A percentile compares a stretch with the other conserved stretches of the same genome.
Evolutionary conservation across 2,113 vertebrate species (phyloP).

Genomic region (Capricornis sumatraensis): DNA sequence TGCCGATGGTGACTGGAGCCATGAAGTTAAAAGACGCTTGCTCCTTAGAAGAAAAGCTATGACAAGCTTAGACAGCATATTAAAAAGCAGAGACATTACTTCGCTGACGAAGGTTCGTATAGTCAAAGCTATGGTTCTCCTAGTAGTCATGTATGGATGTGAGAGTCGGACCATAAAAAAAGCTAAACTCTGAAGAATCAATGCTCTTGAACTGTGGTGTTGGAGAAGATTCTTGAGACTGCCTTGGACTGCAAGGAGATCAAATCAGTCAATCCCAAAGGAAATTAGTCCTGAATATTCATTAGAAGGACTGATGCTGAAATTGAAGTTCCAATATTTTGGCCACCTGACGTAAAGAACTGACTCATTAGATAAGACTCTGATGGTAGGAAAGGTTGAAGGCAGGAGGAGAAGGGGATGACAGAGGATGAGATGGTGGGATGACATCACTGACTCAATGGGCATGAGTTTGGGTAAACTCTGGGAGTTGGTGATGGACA

Average conservation of each 20-base stretch:
- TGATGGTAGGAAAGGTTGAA: background rate
- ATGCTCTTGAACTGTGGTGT: background rate
- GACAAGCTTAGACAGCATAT: background rate
- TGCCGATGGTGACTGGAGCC: background rate
- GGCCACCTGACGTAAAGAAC: background rate
- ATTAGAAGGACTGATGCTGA: background rate
- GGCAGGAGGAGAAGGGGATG: background rate
- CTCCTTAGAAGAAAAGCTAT: background rate
- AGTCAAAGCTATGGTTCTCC: background rate
- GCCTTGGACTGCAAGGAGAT: background rate
- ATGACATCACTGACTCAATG: background rate
- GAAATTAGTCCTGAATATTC: background rate
- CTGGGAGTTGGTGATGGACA: background rate
- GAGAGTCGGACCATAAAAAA: background rate
- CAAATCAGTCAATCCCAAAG: background rate
- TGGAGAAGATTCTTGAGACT: background rate
- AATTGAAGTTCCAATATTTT: background rate
- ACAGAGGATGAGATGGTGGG: background rate
- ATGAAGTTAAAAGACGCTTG: background rate
- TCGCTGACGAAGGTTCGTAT: background rate
- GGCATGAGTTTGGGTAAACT: background rate
- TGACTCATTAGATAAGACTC: background rate
- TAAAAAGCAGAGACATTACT: background rate
- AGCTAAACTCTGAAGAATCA: background rate
- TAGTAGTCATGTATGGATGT: background rate